Conservation (phyloP, 2,113 vertebrate species). For the Entomyzon cyanotis region DNA sequence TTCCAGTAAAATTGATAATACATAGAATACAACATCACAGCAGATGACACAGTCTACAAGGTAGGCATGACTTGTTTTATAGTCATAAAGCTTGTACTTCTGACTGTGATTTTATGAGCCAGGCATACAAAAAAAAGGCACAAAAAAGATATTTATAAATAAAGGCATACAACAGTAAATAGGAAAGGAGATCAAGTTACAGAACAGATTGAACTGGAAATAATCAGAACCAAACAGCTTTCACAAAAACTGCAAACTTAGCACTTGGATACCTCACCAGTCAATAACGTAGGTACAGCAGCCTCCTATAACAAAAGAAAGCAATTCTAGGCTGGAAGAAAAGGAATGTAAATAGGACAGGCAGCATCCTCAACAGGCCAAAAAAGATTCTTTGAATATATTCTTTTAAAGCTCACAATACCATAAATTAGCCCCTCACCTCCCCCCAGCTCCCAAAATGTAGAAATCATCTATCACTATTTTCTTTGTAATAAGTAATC, state of each 20-base stretch:
- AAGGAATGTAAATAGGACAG: slow-evolving; percentile 8
- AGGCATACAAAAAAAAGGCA: slow-evolving; percentile 25
- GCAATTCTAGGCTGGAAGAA: slow-evolving; percentile 31
- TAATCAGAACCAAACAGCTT: slow-evolving; percentile 49
- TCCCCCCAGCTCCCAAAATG: background rate
- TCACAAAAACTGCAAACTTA: slow-evolving; percentile 49
- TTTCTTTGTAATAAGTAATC: slow-evolving; percentile 52
- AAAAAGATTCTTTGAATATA: slow-evolving; percentile 5
- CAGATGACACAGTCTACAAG: slow-evolving; percentile 53
- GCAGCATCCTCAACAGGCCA: background rate
- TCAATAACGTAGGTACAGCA: slow-evolving; percentile 18
- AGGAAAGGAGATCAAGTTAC: slow-evolving; percentile 17
- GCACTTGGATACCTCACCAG: slow-evolving; percentile 35
- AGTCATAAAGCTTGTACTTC: slow-evolving; percentile 29
- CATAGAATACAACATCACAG: slow-evolving; percentile 49
- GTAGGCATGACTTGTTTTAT: slow-evolving; percentile 54
- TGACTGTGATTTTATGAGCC: slow-evolving; percentile 51
- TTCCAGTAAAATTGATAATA: slow-evolving; percentile 71
- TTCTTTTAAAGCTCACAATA: background rate
- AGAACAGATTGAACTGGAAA: slow-evolving; percentile 38
- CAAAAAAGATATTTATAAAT: slow-evolving; percentile 29
- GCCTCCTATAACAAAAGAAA: slow-evolving; percentile 55
- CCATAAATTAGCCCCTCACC: slow-evolving; percentile 1
- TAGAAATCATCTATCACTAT: slow-evolving; percentile 41
- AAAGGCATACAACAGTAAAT: slow-evolving; percentile 33